phyloP scores from a whole-genome alignment of 2,888 invertebrate genomes.

The Cephus pygmeus region DNA sequence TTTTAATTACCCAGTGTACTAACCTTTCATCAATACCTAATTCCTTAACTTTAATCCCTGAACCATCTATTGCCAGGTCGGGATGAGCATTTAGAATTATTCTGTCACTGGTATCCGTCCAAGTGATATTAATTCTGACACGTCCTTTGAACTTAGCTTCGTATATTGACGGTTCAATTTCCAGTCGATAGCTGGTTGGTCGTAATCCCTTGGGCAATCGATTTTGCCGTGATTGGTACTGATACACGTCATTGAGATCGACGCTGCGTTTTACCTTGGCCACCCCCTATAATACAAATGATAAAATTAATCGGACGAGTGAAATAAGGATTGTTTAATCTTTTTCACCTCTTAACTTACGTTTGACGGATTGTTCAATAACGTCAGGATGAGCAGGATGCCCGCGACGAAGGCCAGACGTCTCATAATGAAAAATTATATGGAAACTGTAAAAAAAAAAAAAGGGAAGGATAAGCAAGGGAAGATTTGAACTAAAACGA shows the following conservation, averaged over 20 bases:
- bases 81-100: conserved; percentile 76
- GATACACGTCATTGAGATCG: conserved; percentile 77
- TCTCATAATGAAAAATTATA: background rate
- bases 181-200: conserved; percentile 76
- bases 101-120: conserved; percentile 72
- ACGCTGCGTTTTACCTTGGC: conserved; percentile 71
- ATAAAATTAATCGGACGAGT: background rate
- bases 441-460: background rate
- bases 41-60: conserved; percentile 66
- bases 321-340: background rate
- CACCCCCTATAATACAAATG: background rate
- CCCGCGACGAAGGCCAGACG: background rate
- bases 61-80: conserved; percentile 71
- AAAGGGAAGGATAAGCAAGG: background rate
- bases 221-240: conserved; percentile 74
- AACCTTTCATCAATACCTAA: conserved; percentile 56
- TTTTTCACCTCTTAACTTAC: background rate
- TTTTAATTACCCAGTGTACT: conserved; percentile 21
- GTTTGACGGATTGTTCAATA: background rate
- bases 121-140: conserved; percentile 77
- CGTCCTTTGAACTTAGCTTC: conserved; percentile 76
- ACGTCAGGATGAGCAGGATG: background rate
- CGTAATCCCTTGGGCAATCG: conserved; percentile 73
- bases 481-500: background rate
- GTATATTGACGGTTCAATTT: conserved; percentile 75